Base-by-base conservation (phyloP, 2,888 invertebrate species). In the Stenchaetothrips biformis region DNA sequence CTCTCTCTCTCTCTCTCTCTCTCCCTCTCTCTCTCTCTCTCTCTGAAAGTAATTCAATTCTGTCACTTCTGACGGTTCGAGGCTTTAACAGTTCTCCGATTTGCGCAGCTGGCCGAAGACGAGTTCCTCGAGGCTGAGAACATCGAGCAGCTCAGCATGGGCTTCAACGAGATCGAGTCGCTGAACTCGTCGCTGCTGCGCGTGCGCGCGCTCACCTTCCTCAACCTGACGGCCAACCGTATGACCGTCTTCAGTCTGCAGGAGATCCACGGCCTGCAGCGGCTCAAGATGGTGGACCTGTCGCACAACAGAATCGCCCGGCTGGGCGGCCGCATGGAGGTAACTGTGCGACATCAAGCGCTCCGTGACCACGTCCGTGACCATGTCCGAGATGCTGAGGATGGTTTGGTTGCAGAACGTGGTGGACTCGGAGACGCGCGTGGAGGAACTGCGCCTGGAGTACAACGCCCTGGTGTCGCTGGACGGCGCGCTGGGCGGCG, bases 161-260 rank as follows among this genome's bases (percentile, higher is more conserved):
- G 92, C 0, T 90, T 92, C 85, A 95, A 95, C 86, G 89, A 91
- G 83, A 88, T 95, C 0, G 90, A 89, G 80, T 90, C 92, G 0
- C 86, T 95, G 80, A 94, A 94, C 85, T 92, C 92, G 79, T 94
- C 95, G 0, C 86, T 95, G 77, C 88, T 91, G 83, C 92, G 92
- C 77, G 87, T 95, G 79, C 90, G 90, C 83, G 90, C 91, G 13
- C 87, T 95, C 37, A 89, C 90, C 82, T 90, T 90, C 83, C 89
- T 94, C 77, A 95, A 95, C 87, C 88, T 95, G 82, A 93, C 94
- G 0, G 91, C 92, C 85, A 95, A 95, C 85, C 88, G 89, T 67
- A 89, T 95, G 81, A 89, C 90, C 0, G 93, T 94, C 84, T 95
- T 95, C 87, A 94, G 94, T 0, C 90, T 95, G 84, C 91, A 92